Evolutionary conservation across 2,797 vertebrate genomes (phyloP), one percentile per base, ranked within the genome.

Genomic region (Tragelaphus oryx): DNA sequence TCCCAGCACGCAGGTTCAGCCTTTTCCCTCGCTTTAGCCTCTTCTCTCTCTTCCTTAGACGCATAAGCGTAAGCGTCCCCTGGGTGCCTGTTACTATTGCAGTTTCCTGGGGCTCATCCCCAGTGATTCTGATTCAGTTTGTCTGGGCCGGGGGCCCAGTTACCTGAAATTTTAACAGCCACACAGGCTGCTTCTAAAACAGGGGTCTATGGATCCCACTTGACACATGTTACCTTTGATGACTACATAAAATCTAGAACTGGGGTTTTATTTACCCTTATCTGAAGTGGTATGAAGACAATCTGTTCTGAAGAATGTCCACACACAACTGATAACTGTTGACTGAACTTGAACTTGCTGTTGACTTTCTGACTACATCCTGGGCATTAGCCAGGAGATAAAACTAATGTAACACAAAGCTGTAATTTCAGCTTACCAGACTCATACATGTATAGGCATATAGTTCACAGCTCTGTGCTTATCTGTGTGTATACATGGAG

Each of bases 201-300:
- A 52, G 18, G 68, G 26, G 28, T 74, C 26, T 74, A 6, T 55
- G 55, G 28, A 18, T 26, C 17, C 54, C 13, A 68, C 6, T 60
- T 48, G n/a, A 87, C 6, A 17, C 57, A 13, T 20, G n/a, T 59
- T 44, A 33, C 14, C 50, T 60, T 93, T 12, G 8, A 65, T 62
- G 20, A 48, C n/a, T 71, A 17, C 30, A 50, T 55, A 75, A 93
- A 90, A 91, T 87, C 41, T 84, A 52, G 26, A 92, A 22, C 5
- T 88, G 50, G 50, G 46, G 60, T 94, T 93, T 87, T 88, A 46
- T 68, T 94, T 89, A 71, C 24, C 30, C 75, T 94, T 89, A 26
- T 62, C 14, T 46, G 65, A 86, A 93, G 55, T 81, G 37, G 2
- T 80, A 60, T 85, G 84, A 89, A 92, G 41, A 54, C 78, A 85